Percentiles rank a stretch among this genome's conserved stretches.
These are phyloP conservation scores for Drosophila oshimai DNA, from an alignment of 1,140 invertebrate species.

Conservation along the genomic window DNA sequence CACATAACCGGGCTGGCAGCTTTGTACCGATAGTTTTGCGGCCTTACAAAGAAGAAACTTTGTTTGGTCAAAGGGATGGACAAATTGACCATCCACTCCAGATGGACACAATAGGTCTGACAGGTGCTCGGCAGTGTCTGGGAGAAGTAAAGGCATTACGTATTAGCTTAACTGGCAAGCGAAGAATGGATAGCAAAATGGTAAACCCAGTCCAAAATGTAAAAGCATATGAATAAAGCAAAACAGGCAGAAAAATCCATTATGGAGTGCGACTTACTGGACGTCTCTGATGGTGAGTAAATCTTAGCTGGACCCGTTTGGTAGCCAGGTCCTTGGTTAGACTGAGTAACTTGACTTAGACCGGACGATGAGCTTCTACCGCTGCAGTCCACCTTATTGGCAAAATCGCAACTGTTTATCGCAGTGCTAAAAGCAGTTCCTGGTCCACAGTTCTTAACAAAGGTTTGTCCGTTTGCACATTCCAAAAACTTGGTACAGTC, in stretches of 20 bases:
- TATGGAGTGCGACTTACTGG: background rate
- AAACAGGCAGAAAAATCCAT: background rate
- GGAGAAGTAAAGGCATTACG: constrained; percentile 2
- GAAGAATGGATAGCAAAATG: constrained; percentile 8
- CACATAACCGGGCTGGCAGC: constrained; percentile 86
- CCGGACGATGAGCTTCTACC: background rate
- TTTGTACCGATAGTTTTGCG: constrained; percentile 84
- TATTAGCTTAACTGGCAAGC: constrained; percentile 50
- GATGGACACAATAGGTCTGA: constrained; percentile 46
- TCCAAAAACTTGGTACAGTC: constrained; percentile 87
- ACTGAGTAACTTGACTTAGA: background rate
- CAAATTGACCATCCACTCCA: constrained; percentile 83
- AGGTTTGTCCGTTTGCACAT: constrained; percentile 85
- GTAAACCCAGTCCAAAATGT: background rate
- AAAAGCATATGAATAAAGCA: constrained; percentile 40
- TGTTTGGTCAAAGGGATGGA: constrained; percentile 86
- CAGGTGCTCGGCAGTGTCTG: constrained; percentile 30
- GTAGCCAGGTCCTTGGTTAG: background rate
- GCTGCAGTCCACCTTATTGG: constrained; percentile 84
- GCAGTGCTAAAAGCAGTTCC: constrained; percentile 87
- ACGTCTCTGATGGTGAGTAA: background rate
- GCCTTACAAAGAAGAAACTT: constrained; percentile 87
- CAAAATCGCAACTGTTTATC: constrained; percentile 85
- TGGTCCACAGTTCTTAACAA: constrained; percentile 86
- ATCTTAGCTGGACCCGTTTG: background rate